Evolutionary conservation across 2,113 vertebrate genomes (phyloP), one percentile per base, ranked within the genome.

Genomic region (Globicephala melas): DNA sequence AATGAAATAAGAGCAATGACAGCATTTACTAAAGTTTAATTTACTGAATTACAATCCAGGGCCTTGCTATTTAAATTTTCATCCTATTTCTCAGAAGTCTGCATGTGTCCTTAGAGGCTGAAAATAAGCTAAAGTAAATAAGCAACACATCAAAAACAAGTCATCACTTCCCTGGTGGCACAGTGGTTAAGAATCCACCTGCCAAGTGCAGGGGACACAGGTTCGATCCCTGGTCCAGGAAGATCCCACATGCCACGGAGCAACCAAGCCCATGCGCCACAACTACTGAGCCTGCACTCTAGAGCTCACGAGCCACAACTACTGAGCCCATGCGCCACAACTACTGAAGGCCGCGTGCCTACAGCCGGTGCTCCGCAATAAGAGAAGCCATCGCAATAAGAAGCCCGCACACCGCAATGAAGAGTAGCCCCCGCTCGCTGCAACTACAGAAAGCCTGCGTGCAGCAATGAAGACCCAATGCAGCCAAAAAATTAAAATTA

Each of bases 21-120:
- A 65, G 85, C 18, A 38, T 47, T 58, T 80, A 76, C 58, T 95
- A 11, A 88, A 71, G 38, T 62, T 93, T 79, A 96, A 95, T 90
- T 86, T 67, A 83, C 53, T 83, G 28, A 77, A 67, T 83, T 62
- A 62, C 23, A 82, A 60, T 33, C 26, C 67, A 67, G 6, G 21
- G n/a, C 20, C 20, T 47, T 73, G 53, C 55, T 87, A 73, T 50
- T 93, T 77, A 58, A 80, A 63, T 63, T 73, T 77, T n/a, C 53
- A 81, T 47, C 25, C 33, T 74, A 44, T 70, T 90, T 83, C 62
- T 80, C 58, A 93, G 58, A 88, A 74, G 74, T 47, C 2, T n/a
- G 3, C 11, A 4, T 28, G 2, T 67, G 31, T 74, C 31, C n/a
- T 82, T 41, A 92, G 38, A 93, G 33, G 12, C 68, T 8, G 74